Evolutionary conservation across 2,888 invertebrate genomes (phyloP), one percentile per base, ranked within the genome.

Genomic region (Actias luna): DNA sequence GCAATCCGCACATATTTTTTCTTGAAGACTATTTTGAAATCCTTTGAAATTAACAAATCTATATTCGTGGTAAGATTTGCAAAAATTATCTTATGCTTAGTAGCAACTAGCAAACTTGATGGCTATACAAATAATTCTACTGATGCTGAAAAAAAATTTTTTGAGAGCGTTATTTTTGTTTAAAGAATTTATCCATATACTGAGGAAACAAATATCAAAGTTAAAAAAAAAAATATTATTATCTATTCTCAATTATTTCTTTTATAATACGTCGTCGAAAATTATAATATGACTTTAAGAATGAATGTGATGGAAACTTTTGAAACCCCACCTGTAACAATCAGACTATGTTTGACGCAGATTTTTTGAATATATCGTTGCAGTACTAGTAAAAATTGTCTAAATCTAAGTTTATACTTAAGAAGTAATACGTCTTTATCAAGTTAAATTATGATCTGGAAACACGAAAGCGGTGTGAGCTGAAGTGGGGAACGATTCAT

Each of bases 401-500:
- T 46, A 61, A 58, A 18, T 36, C 36, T 61, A 64, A 52, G 12
- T 39, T 62, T 63, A 63, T 36, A 61, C 63, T 61, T 67, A 62
- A 64, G 59, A 67, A 65, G 72, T 65, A 74, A 69, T 72, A 69
- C 62, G 67, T 72, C 62, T 67, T 72, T 74, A 72, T 73, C 68
- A 74, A 67, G 72, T 66, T 67, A 70, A 67, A 67, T 73, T 71
- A 71, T 71, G 75, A 58, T 58, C n/a, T 70, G 69, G 71, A 64
- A 68, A 68, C 66, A 64, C 55, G 62, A 58, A 66, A 59, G 67
- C 62, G 68, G 70, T 65, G 72, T 61, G 71, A 69, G 60, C 67
- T 35, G 70, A 66, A 69, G 76, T 69, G 77, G 71, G 75, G 69
- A 69, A 74, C 64, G 69, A 82, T 92, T 91, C 92, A 92, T 92